Base-by-base conservation (phyloP, 2,888 invertebrate species). In the Laothoe populi region DNA sequence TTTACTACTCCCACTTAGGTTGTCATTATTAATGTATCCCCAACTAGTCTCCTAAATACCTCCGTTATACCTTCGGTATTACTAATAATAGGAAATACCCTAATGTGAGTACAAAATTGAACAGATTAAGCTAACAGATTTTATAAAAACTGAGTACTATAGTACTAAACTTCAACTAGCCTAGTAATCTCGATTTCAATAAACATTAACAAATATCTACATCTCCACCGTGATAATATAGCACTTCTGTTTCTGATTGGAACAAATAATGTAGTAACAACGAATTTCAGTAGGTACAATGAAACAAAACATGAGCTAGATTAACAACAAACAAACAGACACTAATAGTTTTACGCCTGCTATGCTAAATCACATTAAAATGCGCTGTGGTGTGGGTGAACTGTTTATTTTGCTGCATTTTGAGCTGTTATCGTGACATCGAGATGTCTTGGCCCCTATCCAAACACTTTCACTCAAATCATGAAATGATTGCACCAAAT, bases 401-500 rank as follows among this genome's bases (percentile, higher is more conserved):
- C 74, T 82, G 81, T 84, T 83, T 83, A 86, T 86, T 83, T 83
- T 71, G 71, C 75, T 83, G 79, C 82, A 81, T 82, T 53, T 77
- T 75, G 76, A 73, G 73, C 76, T 79, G 73, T 81, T 86, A 85
- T 83, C 80, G 75, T 74, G 75, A 76, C 75, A 77, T 74, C 77
- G 75, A 75, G 76, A 82, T 45, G 53, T 60, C 68, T 68, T 63
- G 59, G 65, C 63, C 62, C 63, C 62, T 66, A 65, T 84, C 89
- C 91, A 91, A 86, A 70, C 73, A 87, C 88, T 90, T 88, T 90
- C 86, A 81, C 83, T 82, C 81, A 80, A 83, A 84, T 82, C 82
- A 79, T 73, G 72, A 70, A 78, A 74, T 76, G 77, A 78, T 79
- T 81, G 79, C 78, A 84, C 80, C 81, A 81, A 79, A 78, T 73